Conservation (phyloP, 1,140 invertebrate genomes). For the Philopotamus ludificatus region DNA sequence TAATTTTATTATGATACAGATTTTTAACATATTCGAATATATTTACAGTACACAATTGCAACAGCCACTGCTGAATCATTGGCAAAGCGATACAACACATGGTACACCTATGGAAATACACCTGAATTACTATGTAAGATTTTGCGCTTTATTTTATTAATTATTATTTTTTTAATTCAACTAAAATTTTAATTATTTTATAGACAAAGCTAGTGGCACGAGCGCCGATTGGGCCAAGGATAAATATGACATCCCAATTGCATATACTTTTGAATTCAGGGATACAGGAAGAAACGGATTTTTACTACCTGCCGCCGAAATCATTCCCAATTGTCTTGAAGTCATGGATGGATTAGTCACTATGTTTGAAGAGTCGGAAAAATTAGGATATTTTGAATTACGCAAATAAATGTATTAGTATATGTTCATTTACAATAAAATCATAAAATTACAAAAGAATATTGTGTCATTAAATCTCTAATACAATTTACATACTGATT, state of each 20-base stretch:
- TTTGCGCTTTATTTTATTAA: neutral
- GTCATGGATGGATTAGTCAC: conserved; percentile 64
- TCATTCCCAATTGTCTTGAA: conserved; percentile 71
- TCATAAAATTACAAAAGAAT: neutral
- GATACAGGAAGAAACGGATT: conserved; percentile 77
- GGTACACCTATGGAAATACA: conserved; percentile 56
- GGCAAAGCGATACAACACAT: conserved; percentile 50
- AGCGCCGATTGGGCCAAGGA: conserved; percentile 74
- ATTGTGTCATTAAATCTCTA: conserved; percentile 4
- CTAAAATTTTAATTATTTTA: conserved; percentile 30
- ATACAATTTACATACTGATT: neutral
- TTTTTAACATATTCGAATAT: neutral
- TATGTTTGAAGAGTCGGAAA: conserved; percentile 58
- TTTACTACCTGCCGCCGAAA: conserved; percentile 70
- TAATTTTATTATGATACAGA: neutral
- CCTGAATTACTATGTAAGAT: conserved; percentile 59
- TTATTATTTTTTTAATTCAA: neutral
- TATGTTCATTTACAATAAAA: conserved; percentile 6
- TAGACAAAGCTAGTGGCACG: conserved; percentile 59
- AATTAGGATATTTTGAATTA: too few relatives aligned
- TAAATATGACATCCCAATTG: conserved; percentile 61
- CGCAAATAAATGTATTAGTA: conserved; percentile 34
- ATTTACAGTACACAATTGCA: conserved; percentile 57
- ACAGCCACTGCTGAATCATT: conserved; percentile 54
- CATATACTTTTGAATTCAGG: conserved; percentile 68